These are phyloP conservation scores for Gymnorhina tibicen DNA, from an alignment of 2,113 vertebrate genomes.

Conservation along the genomic window DNA sequence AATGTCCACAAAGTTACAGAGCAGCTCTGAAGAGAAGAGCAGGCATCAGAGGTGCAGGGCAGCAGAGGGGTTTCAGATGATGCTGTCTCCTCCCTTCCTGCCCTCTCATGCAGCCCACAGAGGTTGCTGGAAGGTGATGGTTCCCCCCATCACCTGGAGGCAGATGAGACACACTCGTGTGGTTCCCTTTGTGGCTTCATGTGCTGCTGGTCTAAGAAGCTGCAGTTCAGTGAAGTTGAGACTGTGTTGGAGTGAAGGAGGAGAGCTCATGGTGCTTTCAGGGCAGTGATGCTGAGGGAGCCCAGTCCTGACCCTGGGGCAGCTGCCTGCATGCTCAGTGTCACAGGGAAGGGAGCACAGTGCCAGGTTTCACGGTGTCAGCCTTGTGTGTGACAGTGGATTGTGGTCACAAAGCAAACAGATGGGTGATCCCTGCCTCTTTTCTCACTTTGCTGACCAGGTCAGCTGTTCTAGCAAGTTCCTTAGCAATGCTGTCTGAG, in stretches of 20 bases:
- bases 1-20: neutral
- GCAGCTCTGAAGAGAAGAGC: neutral
- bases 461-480: neutral
- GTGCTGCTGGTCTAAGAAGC: neutral
- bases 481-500: neutral
- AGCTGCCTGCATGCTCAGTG: neutral
- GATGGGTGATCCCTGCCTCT: neutral
- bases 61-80: neutral
- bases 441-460: neutral
- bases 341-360: neutral
- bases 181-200: neutral
- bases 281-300: neutral
- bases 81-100: neutral
- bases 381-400: neutral
- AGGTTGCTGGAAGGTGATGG: neutral
- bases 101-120: neutral
- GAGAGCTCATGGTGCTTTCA: neutral
- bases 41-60: neutral
- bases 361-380: neutral
- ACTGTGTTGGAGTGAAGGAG: neutral
- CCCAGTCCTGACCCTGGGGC: neutral
- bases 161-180: rapidly evolving
- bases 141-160: rapidly evolving
- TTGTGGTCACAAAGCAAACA: neutral
- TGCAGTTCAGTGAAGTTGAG: neutral